A percentile compares a stretch with the other conserved stretches of the same genome.
Evolutionary conservation across 2,888 invertebrate genomes (phyloP).

Genomic region (Eupithecia centaureata): DNA sequence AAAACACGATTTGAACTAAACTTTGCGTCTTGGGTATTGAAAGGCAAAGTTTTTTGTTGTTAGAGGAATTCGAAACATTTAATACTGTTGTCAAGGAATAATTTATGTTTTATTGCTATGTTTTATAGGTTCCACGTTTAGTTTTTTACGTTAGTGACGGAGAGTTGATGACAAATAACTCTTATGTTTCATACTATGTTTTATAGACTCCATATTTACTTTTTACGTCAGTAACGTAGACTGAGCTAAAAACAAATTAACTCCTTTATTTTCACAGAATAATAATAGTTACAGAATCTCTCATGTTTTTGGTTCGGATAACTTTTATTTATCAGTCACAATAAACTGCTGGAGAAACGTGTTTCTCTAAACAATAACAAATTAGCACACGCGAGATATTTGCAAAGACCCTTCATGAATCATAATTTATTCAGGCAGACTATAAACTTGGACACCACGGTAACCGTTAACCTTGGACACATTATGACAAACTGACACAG

Average conservation of each 20-base stretch:
- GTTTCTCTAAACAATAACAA: neutral
- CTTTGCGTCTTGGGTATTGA: slow-evolving; percentile 45
- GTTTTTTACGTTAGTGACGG: too few relatives aligned
- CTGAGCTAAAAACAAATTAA: too few relatives aligned
- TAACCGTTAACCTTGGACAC: slow-evolving; percentile 26
- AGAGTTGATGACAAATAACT: too few relatives aligned
- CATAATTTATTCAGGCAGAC: slow-evolving; percentile 11
- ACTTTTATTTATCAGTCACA: neutral
- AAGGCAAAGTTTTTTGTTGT: slow-evolving; percentile 31
- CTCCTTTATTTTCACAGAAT: too few relatives aligned
- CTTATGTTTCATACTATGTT: too few relatives aligned
- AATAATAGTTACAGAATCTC: too few relatives aligned
- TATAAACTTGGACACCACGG: slow-evolving; percentile 22
- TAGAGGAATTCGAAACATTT: slow-evolving; percentile 15
- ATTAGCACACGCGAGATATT: neutral
- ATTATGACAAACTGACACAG: slow-evolving; percentile 29
- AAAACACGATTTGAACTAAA: slow-evolving; percentile 56
- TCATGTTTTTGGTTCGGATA: too few relatives aligned
- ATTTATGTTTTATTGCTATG: neutral
- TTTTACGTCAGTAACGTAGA: too few relatives aligned
- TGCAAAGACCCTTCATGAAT: neutral
- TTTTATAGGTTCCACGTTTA: too few relatives aligned
- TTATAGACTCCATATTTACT: too few relatives aligned
- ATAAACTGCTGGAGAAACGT: neutral
- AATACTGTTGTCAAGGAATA: neutral